Evolutionary conservation across 2,113 vertebrate species (phyloP), one percentile per base, ranked within the genome.

Genomic region (Amphiprion percula): DNA sequence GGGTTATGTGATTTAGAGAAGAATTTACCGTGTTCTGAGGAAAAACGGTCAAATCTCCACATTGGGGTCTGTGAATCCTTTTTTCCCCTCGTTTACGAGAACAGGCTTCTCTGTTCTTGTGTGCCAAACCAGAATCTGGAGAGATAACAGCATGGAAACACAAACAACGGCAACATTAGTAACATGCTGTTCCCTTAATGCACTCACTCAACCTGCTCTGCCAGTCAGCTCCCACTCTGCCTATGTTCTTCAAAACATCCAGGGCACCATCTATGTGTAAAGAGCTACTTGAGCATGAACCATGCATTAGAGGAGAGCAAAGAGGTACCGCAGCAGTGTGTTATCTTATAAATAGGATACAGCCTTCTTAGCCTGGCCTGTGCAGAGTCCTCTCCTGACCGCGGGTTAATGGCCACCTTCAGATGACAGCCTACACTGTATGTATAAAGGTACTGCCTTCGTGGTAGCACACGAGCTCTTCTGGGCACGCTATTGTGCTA

Each of bases 71-170:
- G 98, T 99, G 94, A 99, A 99, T 90, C 98, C 97, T 90, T 97
- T 98, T 90, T 98, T 99, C 24, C 98, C 98, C 90, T 99, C 98
- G 0, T 99, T 99, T 76, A 99, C 98, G 82, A 99, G 95, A 88
- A 99, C 96, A 0, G 98, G 98, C 87, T 99, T 99, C 91, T 99
- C 98, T 0, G 98, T 99, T 91, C 98, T 95, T 0, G 98, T 99
- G 86, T 99, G 98, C 98, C 98, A 99, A 83, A 99, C 98, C 41
- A 99, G 95, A 91, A 99, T 97, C 98, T 99, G 92, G 81, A 84
- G 30, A 84, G 77, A 64, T 82, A 80, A 60, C 17, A 21, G 44
- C 70, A 47, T 64, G 81, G 53, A 78, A 74, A 73, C 19, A 70
- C 33, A 88, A 78, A 83, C 64, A 71, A 47, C 53, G 62, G 49